Evolutionary conservation across 1,140 invertebrate species (phyloP), one percentile per base, ranked within the genome.

Genomic region (Drosophila carrolli): DNA sequence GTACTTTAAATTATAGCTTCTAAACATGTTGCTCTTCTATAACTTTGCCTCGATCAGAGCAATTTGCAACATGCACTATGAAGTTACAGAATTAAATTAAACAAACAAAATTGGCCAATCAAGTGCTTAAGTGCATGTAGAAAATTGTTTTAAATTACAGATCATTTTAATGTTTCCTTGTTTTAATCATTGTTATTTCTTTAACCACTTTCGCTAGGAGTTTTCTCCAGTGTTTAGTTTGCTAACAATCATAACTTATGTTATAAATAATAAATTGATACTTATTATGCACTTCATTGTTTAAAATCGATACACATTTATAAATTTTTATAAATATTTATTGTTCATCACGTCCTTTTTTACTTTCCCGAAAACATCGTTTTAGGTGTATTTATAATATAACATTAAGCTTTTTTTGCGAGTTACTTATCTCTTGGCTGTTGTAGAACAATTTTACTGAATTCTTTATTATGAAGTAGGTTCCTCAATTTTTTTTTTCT

Each of bases 71-170:
- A 65, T 48, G 62, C 62, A 40, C 43, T 40, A 5, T 2, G 29
- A 48, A 9, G 4, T 32, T 13, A 0, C 13, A n/a, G 23, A 63
- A 63, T 63, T 38, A 29, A 48, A 37, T 48, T 38, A 38, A 14
- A 9, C 19, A 27, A 63, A 23, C 58, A 6, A 48, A 32, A 65
- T 65, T 65, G 44, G 62, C 37, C 59, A 65, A 65, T 65, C 27
- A 65, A 48, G n/a, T 14, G 6, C 32, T 37, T 14, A 0, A 19
- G 14, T 40, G 23, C 35, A 29, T 23, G 23, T 19, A 11, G 5
- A n/a, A 47, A 63, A 47, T 32, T 9, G 14, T 19, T 53, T 66
- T 5, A 23, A 32, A 27, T 47, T 38, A 23, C 43, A 14, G 1
- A 3, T 23, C 35, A 59, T n/a, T 2, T 4, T 19, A 37, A n/a